Evolutionary conservation across 1,140 invertebrate species (phyloP).

Genomic region (Fopius arisanus): DNA sequence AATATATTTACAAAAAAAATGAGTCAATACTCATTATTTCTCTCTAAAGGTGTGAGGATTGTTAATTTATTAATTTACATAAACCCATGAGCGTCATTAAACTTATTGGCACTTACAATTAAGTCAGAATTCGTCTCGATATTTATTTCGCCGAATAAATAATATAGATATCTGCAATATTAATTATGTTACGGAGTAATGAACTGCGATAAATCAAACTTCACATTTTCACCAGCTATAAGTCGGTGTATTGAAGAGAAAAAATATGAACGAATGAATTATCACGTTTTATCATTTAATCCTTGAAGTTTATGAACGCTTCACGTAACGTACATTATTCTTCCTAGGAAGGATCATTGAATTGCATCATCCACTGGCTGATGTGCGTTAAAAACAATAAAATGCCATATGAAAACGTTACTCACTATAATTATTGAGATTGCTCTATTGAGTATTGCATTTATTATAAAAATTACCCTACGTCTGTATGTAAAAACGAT

Average conservation of each 20-base stretch:
- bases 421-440: not conserved
- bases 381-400: not conserved
- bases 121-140: not conserved
- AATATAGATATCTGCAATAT: constrained; percentile 2
- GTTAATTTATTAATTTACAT: constrained; percentile 21
- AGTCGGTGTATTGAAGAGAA: too few species aligned
- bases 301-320: not conserved
- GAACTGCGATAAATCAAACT: not conserved
- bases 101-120: not conserved
- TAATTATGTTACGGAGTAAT: not conserved
- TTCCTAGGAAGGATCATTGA: not conserved
- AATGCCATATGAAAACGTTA: not conserved
- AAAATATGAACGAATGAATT: too few species aligned
- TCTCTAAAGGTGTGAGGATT: constrained; percentile 33
- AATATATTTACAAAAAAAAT: not conserved
- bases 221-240: not conserved
- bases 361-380: not conserved
- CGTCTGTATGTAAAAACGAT: not conserved
- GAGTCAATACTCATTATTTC: not conserved
- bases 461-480: not conserved
- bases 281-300: too few species aligned
- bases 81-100: constrained; percentile 25
- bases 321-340: not conserved
- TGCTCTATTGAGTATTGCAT: not conserved
- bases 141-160: constrained; percentile 3